Conservation (phyloP, 1,140 invertebrate species). For the Cyclargus thomasi region DNA sequence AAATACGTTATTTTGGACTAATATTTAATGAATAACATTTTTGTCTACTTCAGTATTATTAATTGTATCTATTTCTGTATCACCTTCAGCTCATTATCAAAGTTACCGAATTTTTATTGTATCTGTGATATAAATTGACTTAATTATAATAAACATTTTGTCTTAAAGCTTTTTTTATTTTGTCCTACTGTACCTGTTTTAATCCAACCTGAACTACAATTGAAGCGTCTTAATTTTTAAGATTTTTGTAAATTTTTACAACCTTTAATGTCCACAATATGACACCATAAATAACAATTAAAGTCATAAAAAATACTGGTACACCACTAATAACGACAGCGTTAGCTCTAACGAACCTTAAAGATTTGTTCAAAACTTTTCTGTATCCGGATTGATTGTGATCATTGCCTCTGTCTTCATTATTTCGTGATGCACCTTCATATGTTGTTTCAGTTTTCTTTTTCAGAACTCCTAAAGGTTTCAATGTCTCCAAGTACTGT, state of each 20-base stretch:
- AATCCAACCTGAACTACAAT: background rate
- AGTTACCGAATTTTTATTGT: background rate
- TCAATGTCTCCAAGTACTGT: background rate
- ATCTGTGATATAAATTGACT: background rate
- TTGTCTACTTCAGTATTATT: background rate
- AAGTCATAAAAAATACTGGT: slow-evolving; percentile 42
- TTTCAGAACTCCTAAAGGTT: background rate
- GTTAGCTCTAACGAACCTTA: slow-evolving; percentile 45
- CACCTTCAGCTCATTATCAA: background rate
- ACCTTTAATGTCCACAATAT: slow-evolving; percentile 29
- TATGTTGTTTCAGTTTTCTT: background rate
- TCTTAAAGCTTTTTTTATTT: background rate
- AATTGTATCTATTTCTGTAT: background rate
- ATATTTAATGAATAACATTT: too few species aligned
- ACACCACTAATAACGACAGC: slow-evolving; percentile 45
- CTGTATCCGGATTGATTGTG: background rate
- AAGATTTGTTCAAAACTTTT: slow-evolving; percentile 9
- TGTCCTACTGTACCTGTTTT: too few species aligned
- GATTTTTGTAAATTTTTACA: background rate
- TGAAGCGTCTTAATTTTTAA: background rate
- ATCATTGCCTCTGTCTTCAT: background rate
- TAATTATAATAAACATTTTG: background rate
- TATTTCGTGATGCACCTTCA: background rate
- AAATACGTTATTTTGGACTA: background rate
- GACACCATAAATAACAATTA: slow-evolving; percentile 46